Evolutionary conservation across 23 tunicate genomes (phyloP), one percentile per base, ranked within the genome.

Genomic region (Clavelina lepadiformis): DNA sequence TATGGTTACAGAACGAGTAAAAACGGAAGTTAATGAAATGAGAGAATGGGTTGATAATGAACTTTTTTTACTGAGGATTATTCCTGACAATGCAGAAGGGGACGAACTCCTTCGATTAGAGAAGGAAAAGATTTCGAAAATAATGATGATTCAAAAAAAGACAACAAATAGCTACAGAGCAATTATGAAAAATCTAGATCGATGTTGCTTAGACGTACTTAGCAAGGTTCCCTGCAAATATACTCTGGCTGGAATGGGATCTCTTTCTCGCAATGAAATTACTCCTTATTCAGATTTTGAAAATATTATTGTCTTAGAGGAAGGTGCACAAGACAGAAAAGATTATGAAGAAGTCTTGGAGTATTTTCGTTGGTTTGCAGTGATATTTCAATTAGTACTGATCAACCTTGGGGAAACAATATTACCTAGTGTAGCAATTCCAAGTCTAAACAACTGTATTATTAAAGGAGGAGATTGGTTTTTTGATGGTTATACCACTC

Each of bases 321-420:
- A 53, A 53, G 59, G 59, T 7, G 23, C 23, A 8, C 15, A 53
- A 7, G 23, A 53, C 59, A 53, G 23, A 53, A 27, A 53, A 27
- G 6, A n/a, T 27, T 53, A 53, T 27, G 20, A 53, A 8, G 21
- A 53, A 8, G 59, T 53, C 5, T n/a, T 53, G 21, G 59, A 53
- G 59, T n/a, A 53, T n/a, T 53, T 53, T 53, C 59, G 59, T n/a
- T 53, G 59, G 59, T 53, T 8, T n/a, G 59, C 59, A 8, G 59
- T 53, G 15, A 5, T 53, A 5, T 53, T 8, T 53, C 59, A 53
- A 5, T 8, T 53, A 5, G 59, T 53, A 6, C 23, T 53, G 59
- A 53, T 53, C 21, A 53, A 53, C 21, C 21, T 53, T 11, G 59
- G 59, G 15, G 59, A 53, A 53, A 53, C 59, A 8, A 13, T 53